These are phyloP conservation scores for Xiphorhynchus elegans DNA, from an alignment of 2,113 vertebrate species.

Conservation along the genomic window DNA sequence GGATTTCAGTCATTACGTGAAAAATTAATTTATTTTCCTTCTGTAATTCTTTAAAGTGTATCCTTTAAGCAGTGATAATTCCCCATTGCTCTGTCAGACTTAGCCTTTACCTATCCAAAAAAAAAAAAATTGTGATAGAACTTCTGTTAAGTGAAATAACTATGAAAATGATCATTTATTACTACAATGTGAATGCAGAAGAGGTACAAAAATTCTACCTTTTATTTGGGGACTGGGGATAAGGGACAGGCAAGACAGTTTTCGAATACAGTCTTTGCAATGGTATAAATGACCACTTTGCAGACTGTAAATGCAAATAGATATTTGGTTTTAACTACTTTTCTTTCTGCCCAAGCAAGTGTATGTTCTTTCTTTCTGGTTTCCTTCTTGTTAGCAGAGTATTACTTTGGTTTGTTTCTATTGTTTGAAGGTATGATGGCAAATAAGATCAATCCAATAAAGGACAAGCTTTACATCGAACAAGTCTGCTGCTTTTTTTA, in stretches of 20 bases:
- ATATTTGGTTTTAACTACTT: not conserved
- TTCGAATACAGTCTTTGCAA: not conserved
- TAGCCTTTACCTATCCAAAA: not conserved
- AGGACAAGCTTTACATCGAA: not conserved
- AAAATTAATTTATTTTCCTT: not conserved
- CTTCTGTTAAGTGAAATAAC: not conserved
- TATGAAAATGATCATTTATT: not conserved
- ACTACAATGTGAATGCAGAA: not conserved
- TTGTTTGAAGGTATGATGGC: not conserved
- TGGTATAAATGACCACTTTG: not conserved
- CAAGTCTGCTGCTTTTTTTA: not conserved
- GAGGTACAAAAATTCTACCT: not conserved
- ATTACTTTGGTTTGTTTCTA: not conserved
- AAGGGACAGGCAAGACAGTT: not conserved
- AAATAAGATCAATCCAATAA: not conserved
- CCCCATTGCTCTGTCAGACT: not conserved
- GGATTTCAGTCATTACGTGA: not conserved
- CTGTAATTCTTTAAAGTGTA: not conserved
- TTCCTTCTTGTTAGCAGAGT: not conserved
- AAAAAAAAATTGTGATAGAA: not conserved
- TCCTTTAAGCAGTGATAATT: not conserved
- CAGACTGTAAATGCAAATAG: not conserved
- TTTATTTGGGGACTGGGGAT: not conserved
- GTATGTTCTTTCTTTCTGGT: rapidly evolving
- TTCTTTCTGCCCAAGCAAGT: not conserved